Evolutionary conservation across 1,140 invertebrate genomes (phyloP).

Genomic region (Drosophila sp.): DNA sequence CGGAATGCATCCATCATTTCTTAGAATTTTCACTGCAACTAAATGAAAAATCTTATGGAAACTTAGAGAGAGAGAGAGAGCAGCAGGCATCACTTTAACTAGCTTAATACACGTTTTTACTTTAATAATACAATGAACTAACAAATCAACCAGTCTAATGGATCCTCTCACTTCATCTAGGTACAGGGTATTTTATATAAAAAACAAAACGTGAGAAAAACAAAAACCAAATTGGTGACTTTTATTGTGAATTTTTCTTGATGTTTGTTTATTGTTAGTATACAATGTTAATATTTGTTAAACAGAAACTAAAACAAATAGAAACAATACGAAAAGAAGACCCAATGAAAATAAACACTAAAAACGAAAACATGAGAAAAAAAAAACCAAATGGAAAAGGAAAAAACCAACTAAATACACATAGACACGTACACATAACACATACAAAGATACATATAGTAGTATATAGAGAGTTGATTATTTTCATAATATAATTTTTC

Average conservation of each 20-base stretch:
- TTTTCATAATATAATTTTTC: conserved; percentile 55
- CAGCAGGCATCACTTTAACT: too few relatives aligned
- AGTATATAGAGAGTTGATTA: conserved; percentile 63
- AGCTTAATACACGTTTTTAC: too few relatives aligned
- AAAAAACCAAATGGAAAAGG: conserved; percentile 51
- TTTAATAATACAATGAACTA: too few relatives aligned
- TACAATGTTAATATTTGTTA: conserved; percentile 73
- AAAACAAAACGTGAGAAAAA: background rate
- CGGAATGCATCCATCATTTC: too few relatives aligned
- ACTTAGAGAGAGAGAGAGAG: too few relatives aligned
- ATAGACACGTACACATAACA: conserved; percentile 83
- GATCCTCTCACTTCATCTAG: background rate
- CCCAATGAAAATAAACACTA: conserved; percentile 8
- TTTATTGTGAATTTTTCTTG: conserved; percentile 49
- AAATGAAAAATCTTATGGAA: too few relatives aligned
- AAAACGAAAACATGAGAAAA: conserved; percentile 27
- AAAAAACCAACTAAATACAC: conserved; percentile 80
- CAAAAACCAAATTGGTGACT: conserved; percentile 27
- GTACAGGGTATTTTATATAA: background rate
- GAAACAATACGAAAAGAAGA: conserved; percentile 51
- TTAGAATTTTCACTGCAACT: too few relatives aligned
- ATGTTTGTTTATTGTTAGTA: conserved; percentile 56
- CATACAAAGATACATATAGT: conserved; percentile 60
- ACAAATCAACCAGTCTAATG: background rate
- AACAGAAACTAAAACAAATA: conserved; percentile 49